phyloP scores from a whole-genome alignment of 1,140 invertebrate species.

The Diplogasteroides magnus region DNA sequence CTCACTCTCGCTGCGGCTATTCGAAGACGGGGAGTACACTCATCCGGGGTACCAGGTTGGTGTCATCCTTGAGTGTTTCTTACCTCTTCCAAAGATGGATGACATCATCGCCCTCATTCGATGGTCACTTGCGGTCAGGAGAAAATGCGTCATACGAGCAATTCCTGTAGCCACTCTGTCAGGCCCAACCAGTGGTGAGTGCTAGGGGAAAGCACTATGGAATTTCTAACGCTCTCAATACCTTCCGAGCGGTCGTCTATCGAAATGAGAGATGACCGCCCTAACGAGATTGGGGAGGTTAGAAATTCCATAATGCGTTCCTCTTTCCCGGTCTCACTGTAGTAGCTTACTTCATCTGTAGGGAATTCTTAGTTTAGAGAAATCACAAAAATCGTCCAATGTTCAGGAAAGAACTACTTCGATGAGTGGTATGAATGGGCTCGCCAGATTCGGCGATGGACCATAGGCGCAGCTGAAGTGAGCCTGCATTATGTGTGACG shows the following conservation, averaged over 20 bases:
- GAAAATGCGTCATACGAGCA: conserved; percentile 16
- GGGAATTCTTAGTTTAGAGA: neutral
- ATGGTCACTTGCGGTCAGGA: conserved; percentile 35
- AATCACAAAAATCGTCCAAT: conserved; percentile 6
- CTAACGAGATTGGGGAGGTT: no score
- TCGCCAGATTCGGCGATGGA: conserved; percentile 38
- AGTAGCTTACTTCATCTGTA: neutral
- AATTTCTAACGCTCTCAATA: no score
- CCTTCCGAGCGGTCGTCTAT: no score
- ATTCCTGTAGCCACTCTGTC: conserved; percentile 34
- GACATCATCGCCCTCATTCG: conserved; percentile 42
- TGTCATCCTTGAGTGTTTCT: neutral
- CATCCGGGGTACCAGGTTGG: conserved; percentile 38
- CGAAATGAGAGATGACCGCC: no score
- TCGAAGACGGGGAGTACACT: conserved; percentile 34
- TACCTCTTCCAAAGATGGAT: conserved; percentile 30
- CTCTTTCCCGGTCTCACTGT: no score
- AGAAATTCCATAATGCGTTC: no score
- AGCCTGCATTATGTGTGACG: no score
- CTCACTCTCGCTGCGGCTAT: conserved; percentile 30
- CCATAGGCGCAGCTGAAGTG: conserved; percentile 40
- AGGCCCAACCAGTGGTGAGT: conserved; percentile 32
- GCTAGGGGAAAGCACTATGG: no score
- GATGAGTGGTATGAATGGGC: conserved; percentile 40
- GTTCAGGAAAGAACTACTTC: conserved; percentile 21